phyloP scores from a whole-genome alignment of 2,888 invertebrate species.

The Mylabris sibirica region DNA sequence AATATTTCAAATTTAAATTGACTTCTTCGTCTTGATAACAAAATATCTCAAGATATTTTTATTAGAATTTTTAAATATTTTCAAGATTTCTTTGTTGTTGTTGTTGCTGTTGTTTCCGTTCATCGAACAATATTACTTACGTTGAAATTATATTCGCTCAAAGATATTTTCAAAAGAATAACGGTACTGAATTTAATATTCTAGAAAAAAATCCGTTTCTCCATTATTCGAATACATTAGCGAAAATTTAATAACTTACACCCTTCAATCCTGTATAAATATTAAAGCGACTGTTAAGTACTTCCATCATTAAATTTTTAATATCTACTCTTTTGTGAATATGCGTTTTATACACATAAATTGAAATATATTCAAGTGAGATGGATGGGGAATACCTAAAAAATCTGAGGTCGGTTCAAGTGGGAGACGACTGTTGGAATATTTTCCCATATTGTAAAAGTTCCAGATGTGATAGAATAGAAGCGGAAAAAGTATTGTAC shows the following conservation, averaged over 20 bases:
- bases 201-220: neutral
- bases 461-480: conserved; percentile 46
- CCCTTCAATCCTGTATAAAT: conserved; percentile 15
- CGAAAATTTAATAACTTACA: conserved; percentile 12
- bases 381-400: neutral
- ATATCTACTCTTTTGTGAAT: conserved; percentile 33
- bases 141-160: neutral
- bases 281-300: conserved; percentile 22
- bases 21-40: neutral
- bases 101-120: neutral
- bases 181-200: neutral
- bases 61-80: neutral
- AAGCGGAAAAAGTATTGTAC: conserved; percentile 31
- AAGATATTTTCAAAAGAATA: neutral
- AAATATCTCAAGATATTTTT: neutral
- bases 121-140: neutral
- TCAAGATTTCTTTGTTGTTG: neutral
- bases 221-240: conserved; percentile 3
- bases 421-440: conserved; percentile 24
- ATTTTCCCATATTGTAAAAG: conserved; percentile 43
- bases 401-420: neutral
- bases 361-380: neutral
- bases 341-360: conserved; percentile 26
- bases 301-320: conserved; percentile 33
- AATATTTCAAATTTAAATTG: neutral